Conservation (phyloP, 1,140 invertebrate genomes). For the Rhagoletis pomonella region DNA sequence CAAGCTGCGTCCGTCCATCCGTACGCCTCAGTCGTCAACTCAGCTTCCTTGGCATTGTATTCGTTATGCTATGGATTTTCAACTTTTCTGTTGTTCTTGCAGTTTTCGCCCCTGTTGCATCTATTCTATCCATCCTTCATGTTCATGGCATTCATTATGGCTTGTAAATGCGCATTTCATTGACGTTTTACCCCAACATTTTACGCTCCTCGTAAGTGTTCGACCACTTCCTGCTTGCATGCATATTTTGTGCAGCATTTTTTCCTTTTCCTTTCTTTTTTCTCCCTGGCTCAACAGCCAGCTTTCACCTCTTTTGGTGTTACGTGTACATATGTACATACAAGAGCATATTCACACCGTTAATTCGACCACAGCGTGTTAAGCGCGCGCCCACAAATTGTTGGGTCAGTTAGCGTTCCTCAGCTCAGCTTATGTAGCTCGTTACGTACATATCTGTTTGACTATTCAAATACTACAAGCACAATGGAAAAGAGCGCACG, state of each 20-base stretch:
- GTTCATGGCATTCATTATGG: constrained; percentile 43
- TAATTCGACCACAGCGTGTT: constrained; percentile 40
- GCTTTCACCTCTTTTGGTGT: too few relatives aligned
- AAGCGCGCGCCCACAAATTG: constrained; percentile 50
- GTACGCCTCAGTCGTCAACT: not conserved
- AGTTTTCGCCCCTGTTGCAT: too few relatives aligned
- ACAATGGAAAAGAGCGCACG: too few relatives aligned
- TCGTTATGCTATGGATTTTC: constrained; percentile 33
- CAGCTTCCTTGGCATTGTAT: constrained; percentile 13
- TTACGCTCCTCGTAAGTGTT: constrained; percentile 50
- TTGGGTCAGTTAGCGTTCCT: not conserved
- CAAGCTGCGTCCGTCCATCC: not conserved
- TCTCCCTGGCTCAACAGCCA: not conserved
- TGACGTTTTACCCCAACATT: constrained; percentile 46
- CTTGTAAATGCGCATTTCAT: constrained; percentile 55
- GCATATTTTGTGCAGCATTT: not conserved
- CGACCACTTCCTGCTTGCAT: constrained; percentile 40
- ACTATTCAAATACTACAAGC: constrained; percentile 24
- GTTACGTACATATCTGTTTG: constrained; percentile 13
- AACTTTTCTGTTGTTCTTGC: constrained; percentile 4
- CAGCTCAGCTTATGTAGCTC: too few relatives aligned
- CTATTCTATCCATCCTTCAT: not conserved
- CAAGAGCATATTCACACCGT: constrained; percentile 11
- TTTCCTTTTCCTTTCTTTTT: constrained; percentile 26
- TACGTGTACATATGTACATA: too few relatives aligned